Base-by-base conservation (phyloP, 2,113 vertebrate genomes). In the Trematomus loennbergii region DNA sequence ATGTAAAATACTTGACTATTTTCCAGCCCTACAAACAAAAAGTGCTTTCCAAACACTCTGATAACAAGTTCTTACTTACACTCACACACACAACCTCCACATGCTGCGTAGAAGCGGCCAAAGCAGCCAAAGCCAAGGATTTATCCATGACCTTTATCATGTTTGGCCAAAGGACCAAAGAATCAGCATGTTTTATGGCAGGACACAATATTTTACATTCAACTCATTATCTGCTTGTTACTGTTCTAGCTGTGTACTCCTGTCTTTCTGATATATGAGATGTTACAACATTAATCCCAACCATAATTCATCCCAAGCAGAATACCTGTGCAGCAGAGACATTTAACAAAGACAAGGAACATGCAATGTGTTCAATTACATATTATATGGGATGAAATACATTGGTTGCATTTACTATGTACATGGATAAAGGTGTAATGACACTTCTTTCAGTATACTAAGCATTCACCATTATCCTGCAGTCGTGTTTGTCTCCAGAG, bases 261-360 rank as follows among this genome's bases (percentile, higher is more conserved):
- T 33, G 18, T 20, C n/a, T 25, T 60, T 67, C 43, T 66, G 13
- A 61, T 62, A 43, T 29, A 33, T 55, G 68, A 40, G 4, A 36
- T 50, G 8, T 58, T 60, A 59, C 10, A 67, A 53, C 40, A 29
- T 33, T 20, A 25, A 63, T 67, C 15, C 18, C 33, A 49, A 53
- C 15, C 50, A 67, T 3, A 61, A 67, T 64, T 60, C 1, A 49
- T 20, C 40, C 45, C 12, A 64, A 59, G 9, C 0, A 36, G 3
- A 62, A 54, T 17, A 71, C 60, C 15, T 46, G 2, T 68, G 63
- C 64, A 74, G 25, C 25, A 29, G 25, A 29, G 36, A 60, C 17
- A 48, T 18, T 69, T 80, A 46, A 52, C 4, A 53, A 12, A 9
- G 5, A 36, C 48, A 50, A 62, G 1, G 2, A 65, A 66, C 20